phyloP scores from a whole-genome alignment of 2,113 vertebrate species.

The Siphamia tubifer region DNA sequence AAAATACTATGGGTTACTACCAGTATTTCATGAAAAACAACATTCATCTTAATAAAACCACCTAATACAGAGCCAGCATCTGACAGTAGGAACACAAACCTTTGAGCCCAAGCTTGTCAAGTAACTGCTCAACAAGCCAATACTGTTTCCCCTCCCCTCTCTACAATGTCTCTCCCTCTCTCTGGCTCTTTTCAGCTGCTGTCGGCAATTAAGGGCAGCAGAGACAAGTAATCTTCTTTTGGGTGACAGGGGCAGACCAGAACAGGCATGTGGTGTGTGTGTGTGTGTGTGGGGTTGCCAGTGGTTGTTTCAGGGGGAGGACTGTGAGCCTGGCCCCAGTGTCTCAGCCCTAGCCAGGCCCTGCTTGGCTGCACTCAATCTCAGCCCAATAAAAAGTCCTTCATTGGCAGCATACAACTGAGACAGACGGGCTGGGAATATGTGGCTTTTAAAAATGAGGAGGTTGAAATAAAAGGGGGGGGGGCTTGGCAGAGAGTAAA shows the following conservation, averaged over 20 bases:
- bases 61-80: constrained; percentile 34
- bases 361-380: constrained; percentile 85
- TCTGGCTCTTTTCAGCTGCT: constrained; percentile 76
- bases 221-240: constrained; percentile 84
- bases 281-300: constrained; percentile 10
- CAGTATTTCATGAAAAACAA: constrained; percentile 46
- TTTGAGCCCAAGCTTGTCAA: constrained; percentile 68
- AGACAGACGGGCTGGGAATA: constrained; percentile 78
- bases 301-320: too few relatives aligned
- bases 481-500: constrained; percentile 21
- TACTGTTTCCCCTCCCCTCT: constrained; percentile 57
- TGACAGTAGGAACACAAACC: constrained; percentile 69
- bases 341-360: constrained; percentile 63
- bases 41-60: constrained; percentile 54
- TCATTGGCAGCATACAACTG: constrained; percentile 81
- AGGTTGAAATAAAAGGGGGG: constrained; percentile 49
- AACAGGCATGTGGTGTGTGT: constrained; percentile 73
- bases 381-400: constrained; percentile 83
- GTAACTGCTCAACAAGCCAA: constrained; percentile 69
- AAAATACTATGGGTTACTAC: constrained; percentile 8
- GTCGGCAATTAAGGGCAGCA: constrained; percentile 80
- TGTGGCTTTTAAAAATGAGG: constrained; percentile 77
- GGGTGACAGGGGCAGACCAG: constrained; percentile 73
- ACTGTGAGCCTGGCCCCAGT: constrained; percentile 58
- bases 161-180: constrained; percentile 50